phyloP scores from a whole-genome alignment of 2,888 invertebrate genomes.

The Scotopteryx bipunctaria region DNA sequence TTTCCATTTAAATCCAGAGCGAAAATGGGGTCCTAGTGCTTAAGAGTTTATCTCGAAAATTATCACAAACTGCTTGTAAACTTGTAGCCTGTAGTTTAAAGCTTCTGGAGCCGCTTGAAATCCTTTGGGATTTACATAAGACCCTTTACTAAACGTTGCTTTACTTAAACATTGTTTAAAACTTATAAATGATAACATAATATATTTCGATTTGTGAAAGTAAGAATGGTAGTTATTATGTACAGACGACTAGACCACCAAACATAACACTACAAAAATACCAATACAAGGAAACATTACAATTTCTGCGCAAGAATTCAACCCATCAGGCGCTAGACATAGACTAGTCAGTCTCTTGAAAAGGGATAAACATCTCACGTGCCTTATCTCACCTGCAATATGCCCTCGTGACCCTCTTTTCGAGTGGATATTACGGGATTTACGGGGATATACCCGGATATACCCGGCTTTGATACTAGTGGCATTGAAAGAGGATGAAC shows the following conservation, averaged over 20 bases:
- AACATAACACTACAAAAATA: background rate
- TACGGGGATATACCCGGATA: conserved; percentile 12
- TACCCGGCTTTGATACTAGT: conserved; percentile 10
- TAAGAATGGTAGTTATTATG: too few relatives aligned
- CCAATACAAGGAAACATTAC: background rate
- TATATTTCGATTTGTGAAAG: too few relatives aligned
- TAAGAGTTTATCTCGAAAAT: background rate
- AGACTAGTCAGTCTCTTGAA: background rate
- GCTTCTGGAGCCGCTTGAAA: too few relatives aligned
- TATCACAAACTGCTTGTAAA: background rate
- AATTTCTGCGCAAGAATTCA: background rate
- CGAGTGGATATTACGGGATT: conserved; percentile 28
- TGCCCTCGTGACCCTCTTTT: conserved; percentile 20
- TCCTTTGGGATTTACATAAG: too few relatives aligned
- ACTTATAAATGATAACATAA: too few relatives aligned
- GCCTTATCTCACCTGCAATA: conserved; percentile 37
- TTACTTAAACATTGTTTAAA: too few relatives aligned
- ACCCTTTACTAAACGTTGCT: too few relatives aligned
- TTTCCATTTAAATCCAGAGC: conserved; percentile 3
- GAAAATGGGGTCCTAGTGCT: background rate
- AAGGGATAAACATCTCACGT: conserved; percentile 32
- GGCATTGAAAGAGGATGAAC: conserved; percentile 14
- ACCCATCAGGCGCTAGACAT: background rate
- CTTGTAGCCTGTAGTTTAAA: too few relatives aligned
- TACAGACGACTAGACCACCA: too few relatives aligned